Percentiles rank a stretch among this genome's conserved stretches.
These are phyloP conservation scores for Leucozona laternaria DNA, from an alignment of 2,888 invertebrate species.

Conservation along the genomic window DNA sequence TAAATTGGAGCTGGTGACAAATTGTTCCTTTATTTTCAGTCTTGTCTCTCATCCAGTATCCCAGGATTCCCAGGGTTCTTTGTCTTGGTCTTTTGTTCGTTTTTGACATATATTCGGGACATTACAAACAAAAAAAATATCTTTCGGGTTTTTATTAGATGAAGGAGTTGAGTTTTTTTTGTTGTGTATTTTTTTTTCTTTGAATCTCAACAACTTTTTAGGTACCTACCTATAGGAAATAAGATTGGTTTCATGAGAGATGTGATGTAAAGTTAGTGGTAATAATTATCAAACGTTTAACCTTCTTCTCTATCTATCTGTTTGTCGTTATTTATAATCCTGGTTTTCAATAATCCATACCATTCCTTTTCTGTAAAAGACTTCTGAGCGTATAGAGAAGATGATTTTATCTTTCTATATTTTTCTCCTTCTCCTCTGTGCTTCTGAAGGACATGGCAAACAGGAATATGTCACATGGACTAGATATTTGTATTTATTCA, in stretches of 20 bases:
- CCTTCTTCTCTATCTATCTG: not conserved
- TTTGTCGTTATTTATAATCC: slow-evolving; percentile 31
- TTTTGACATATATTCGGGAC: slow-evolving; percentile 53
- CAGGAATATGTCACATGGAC: not conserved
- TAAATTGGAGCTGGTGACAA: slow-evolving; percentile 65
- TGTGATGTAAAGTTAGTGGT: slow-evolving; percentile 56
- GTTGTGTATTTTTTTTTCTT: too few species aligned
- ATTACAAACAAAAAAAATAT: slow-evolving; percentile 17
- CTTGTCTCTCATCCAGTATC: slow-evolving; percentile 35
- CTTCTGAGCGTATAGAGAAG: not conserved
- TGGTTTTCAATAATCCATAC: slow-evolving; percentile 4
- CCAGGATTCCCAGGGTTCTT: slow-evolving; percentile 15
- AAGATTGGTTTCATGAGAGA: slow-evolving; percentile 30
- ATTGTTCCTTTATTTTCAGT: slow-evolving; percentile 30
- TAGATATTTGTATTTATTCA: slow-evolving; percentile 5
- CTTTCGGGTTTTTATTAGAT: slow-evolving; percentile 44
- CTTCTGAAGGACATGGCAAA: not conserved
- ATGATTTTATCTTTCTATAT: slow-evolving; percentile 23
- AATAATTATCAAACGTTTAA: slow-evolving; percentile 53
- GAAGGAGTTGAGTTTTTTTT: slow-evolving; percentile 11
- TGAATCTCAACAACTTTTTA: slow-evolving; percentile 3
- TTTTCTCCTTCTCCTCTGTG: not conserved
- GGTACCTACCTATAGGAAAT: not conserved
- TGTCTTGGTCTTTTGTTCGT: slow-evolving; percentile 57
- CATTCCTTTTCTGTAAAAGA: slow-evolving; percentile 4